A percentile compares a stretch with the other conserved stretches of the same genome.
phyloP scores from a whole-genome alignment of 1,140 invertebrate genomes.

The Nylanderia fulva region DNA sequence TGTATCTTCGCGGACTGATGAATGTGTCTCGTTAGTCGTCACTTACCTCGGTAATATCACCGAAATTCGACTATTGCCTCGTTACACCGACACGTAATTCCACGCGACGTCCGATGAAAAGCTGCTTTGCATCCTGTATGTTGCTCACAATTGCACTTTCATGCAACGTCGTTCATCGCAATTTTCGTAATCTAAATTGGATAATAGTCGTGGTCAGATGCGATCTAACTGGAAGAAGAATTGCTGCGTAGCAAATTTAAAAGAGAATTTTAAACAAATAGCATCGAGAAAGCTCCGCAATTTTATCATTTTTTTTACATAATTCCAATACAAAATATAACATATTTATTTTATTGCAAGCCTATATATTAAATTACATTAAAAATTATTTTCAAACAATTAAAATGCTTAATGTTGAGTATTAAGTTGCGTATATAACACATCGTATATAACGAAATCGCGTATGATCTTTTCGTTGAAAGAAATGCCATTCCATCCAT shows the following conservation, averaged over 20 bases:
- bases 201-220: constrained; percentile 6
- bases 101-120: constrained; percentile 12
- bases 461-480: not conserved
- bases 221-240: constrained; percentile 3
- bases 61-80: constrained; percentile 74
- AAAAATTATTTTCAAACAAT: not conserved
- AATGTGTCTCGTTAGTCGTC: constrained; percentile 78
- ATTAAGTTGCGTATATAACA: not conserved
- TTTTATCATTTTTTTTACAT: not conserved
- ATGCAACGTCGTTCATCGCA: not conserved
- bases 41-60: constrained; percentile 73
- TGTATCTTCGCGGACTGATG: constrained; percentile 72
- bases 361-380: too few species aligned
- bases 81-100: constrained; percentile 61
- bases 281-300: not conserved
- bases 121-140: constrained; percentile 27
- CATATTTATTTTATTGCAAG: too few species aligned
- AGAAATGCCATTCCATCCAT: not conserved
- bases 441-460: not conserved
- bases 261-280: not conserved
- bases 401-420: not conserved
- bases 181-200: constrained; percentile 37
- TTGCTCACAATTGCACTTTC: constrained; percentile 32
- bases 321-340: not conserved
- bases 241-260: not conserved